Percentiles rank a stretch among this genome's conserved stretches.
phyloP scores from a whole-genome alignment of 2,888 invertebrate genomes.

The Suillia variegata region DNA sequence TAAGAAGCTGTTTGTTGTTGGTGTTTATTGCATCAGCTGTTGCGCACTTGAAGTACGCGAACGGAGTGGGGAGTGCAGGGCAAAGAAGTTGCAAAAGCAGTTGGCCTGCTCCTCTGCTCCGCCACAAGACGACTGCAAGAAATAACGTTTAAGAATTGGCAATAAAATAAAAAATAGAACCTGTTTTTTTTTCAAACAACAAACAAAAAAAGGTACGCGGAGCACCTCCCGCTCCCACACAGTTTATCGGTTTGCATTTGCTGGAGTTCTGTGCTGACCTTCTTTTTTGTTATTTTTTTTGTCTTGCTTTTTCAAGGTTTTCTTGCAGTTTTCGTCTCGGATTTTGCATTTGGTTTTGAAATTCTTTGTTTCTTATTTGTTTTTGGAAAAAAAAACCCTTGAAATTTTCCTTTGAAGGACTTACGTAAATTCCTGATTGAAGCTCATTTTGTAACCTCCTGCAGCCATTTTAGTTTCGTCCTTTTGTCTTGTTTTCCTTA shows the following conservation, averaged over 20 bases:
- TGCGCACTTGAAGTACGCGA: slow-evolving; percentile 41
- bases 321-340: neutral
- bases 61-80: neutral
- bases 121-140: no score
- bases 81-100: neutral
- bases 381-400: neutral
- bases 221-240: neutral
- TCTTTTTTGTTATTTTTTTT: slow-evolving; percentile 1
- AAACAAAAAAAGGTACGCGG: neutral
- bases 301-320: slow-evolving; percentile 1
- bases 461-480: slow-evolving; percentile 38
- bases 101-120: no score
- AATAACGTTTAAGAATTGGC: no score
- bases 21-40: slow-evolving; percentile 39
- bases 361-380: neutral
- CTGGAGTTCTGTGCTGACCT: neutral
- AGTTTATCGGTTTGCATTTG: neutral
- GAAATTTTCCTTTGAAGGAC: slow-evolving; percentile 23
- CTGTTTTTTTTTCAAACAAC: neutral
- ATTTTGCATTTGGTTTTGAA: slow-evolving; percentile 20
- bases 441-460: slow-evolving; percentile 52
- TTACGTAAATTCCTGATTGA: slow-evolving; percentile 54
- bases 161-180: neutral
- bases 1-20: no score
- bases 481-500: slow-evolving; percentile 1